A percentile compares a stretch with the other conserved stretches of the same genome.
Conservation (phyloP, 1,140 invertebrate genomes). For the Bombus sibiricus region DNA sequence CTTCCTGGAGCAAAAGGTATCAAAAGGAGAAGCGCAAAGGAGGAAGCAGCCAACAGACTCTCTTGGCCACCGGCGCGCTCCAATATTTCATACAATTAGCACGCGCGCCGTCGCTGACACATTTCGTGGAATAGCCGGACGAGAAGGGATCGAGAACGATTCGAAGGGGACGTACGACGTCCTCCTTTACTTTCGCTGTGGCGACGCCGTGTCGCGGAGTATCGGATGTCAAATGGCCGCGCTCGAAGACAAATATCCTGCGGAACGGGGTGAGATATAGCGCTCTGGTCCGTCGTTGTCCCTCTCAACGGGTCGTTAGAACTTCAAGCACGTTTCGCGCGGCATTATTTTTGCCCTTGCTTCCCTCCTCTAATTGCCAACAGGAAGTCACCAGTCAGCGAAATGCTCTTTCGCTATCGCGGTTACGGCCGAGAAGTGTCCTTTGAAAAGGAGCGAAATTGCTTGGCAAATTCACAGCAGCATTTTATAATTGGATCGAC, state of each 20-base stretch:
- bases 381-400: constrained; percentile 71
- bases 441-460: constrained; percentile 60
- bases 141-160: constrained; percentile 44
- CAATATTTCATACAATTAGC: constrained; percentile 55
- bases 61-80: constrained; percentile 27
- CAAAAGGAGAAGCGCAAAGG: background rate
- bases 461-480: constrained; percentile 63
- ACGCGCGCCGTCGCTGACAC: constrained; percentile 28
- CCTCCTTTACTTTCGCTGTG: constrained; percentile 2
- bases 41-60: background rate
- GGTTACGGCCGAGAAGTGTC: constrained; percentile 38
- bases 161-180: constrained; percentile 42
- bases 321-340: constrained; percentile 53
- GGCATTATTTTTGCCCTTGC: constrained; percentile 67
- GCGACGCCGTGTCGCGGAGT: constrained; percentile 71
- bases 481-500: constrained; percentile 64
- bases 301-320: constrained; percentile 77
- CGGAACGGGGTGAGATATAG: constrained; percentile 31
- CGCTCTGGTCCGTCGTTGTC: constrained; percentile 52
- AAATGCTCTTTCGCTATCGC: constrained; percentile 28
- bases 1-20: background rate
- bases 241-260: constrained; percentile 76
- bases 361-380: constrained; percentile 69
- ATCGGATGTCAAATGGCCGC: constrained; percentile 75
- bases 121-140: constrained; percentile 8